A percentile compares a stretch with the other conserved stretches of the same genome.
phyloP scores from a whole-genome alignment of 2,888 invertebrate genomes.

The Agrochola lota region DNA sequence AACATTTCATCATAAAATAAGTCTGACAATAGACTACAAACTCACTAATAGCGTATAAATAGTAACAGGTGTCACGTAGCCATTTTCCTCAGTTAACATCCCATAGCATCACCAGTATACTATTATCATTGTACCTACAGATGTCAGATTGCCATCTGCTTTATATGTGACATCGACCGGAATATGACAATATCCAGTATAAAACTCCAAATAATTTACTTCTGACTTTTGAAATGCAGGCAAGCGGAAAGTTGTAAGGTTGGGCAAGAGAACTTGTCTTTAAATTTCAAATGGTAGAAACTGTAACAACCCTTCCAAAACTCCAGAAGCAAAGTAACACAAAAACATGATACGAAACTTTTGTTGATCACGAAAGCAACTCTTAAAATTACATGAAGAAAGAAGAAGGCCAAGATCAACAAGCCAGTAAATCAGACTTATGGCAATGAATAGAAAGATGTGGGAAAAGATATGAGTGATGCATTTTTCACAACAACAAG shows the following conservation, averaged over 20 bases:
- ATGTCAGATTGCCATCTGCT: neutral
- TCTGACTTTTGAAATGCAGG: neutral
- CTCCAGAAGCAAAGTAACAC: neutral
- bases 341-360: slow-evolving; percentile 4
- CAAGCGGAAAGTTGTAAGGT: neutral
- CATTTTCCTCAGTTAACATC: slow-evolving; percentile 28
- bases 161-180: neutral
- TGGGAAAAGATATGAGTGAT: slow-evolving; percentile 2
- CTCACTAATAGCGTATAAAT: neutral
- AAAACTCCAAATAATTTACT: neutral
- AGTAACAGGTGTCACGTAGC: neutral
- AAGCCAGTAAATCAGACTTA: neutral
- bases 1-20: neutral
- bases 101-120: neutral
- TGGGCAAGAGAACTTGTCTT: neutral
- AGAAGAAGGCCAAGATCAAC: neutral
- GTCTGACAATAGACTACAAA: neutral
- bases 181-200: neutral
- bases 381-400: neutral
- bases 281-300: neutral
- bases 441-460: neutral
- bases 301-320: neutral
- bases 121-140: neutral
- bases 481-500: slow-evolving; percentile 19
- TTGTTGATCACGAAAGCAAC: neutral